phyloP scores from a whole-genome alignment of 2,888 invertebrate species.

The Eupithecia tripunctaria region DNA sequence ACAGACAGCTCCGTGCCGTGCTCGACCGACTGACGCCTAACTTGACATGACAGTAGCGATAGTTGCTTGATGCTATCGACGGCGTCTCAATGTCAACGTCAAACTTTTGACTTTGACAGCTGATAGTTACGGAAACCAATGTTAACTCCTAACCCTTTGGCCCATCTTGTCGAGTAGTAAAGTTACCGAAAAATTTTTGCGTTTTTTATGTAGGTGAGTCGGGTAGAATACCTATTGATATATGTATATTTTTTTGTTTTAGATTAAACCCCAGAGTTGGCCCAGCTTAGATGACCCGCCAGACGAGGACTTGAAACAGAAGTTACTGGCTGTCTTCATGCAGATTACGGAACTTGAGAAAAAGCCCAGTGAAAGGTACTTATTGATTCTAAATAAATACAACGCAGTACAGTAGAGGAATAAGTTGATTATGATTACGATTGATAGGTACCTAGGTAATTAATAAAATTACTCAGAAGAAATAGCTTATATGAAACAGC shows the following conservation, averaged over 20 bases:
- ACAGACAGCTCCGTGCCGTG: too few species aligned
- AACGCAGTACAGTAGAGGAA: too few species aligned
- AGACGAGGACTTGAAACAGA: conserved; percentile 63
- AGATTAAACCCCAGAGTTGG: conserved; percentile 36
- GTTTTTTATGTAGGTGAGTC: too few species aligned
- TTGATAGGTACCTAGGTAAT: too few species aligned
- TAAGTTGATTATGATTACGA: too few species aligned
- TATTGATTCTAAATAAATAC: too few species aligned
- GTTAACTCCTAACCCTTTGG: neutral
- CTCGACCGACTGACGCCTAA: neutral
- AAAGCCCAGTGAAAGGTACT: conserved; percentile 61
- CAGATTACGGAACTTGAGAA: conserved; percentile 63
- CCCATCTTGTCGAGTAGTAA: neutral
- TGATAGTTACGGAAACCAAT: neutral
- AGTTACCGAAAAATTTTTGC: too few species aligned
- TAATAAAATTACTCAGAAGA: too few species aligned
- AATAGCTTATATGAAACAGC: too few species aligned
- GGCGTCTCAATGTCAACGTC: neutral
- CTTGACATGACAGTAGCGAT: neutral
- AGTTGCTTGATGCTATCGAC: neutral
- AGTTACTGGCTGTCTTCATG: conserved; percentile 65
- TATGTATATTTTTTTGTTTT: neutral
- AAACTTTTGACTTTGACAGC: neutral
- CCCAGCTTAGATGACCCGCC: conserved; percentile 65
- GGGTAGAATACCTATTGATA: too few species aligned